A percentile compares a stretch with the other conserved stretches of the same genome.
Evolutionary conservation across 2,113 vertebrate genomes (phyloP).

Genomic region (Casuarius casuarius): DNA sequence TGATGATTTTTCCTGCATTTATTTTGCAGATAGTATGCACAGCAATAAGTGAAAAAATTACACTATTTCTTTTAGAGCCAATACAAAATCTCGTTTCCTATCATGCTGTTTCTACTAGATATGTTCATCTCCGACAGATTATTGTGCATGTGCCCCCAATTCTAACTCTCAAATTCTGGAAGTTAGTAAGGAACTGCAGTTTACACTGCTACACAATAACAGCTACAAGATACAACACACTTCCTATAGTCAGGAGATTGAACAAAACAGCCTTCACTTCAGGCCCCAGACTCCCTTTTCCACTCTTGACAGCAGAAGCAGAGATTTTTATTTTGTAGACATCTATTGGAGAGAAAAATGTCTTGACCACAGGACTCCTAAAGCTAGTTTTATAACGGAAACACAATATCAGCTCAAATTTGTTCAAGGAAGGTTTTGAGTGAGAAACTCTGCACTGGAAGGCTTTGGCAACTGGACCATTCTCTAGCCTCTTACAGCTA

Average conservation of each 20-base stretch:
- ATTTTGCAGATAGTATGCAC: neutral
- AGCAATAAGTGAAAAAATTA: neutral
- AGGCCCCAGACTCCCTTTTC: no score
- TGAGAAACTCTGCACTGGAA: neutral
- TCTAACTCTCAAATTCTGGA: neutral
- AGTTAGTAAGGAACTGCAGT: neutral
- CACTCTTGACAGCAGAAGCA: neutral
- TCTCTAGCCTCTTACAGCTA: neutral
- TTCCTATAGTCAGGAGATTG: neutral
- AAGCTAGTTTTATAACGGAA: neutral
- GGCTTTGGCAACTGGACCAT: neutral
- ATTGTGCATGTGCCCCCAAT: no score
- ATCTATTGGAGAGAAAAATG: neutral
- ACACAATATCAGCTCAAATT: neutral
- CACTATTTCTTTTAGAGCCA: neutral
- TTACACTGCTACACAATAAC: neutral
- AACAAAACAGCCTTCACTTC: neutral
- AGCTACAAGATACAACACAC: neutral
- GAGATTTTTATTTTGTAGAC: neutral
- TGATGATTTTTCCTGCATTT: rapidly evolving
- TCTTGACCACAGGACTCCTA: neutral
- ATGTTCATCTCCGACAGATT: neutral
- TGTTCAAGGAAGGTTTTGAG: neutral
- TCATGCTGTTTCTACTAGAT: neutral
- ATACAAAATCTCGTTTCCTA: neutral